A percentile compares a stretch with the other conserved stretches of the same genome.
Evolutionary conservation across 2,113 vertebrate species (phyloP).

Genomic region (Genyomyrus donnyi): DNA sequence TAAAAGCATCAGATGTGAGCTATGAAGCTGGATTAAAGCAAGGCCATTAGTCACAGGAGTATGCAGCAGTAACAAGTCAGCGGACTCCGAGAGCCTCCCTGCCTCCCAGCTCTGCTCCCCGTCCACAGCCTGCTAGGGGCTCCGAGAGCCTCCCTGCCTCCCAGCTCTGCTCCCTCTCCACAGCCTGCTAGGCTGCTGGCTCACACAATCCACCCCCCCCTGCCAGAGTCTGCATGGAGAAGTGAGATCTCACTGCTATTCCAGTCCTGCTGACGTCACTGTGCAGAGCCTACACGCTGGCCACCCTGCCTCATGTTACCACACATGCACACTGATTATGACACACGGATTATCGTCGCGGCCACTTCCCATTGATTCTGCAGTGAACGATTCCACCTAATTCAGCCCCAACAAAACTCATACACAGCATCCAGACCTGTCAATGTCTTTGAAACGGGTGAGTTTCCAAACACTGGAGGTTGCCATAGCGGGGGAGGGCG

Average conservation of each 20-base stretch:
- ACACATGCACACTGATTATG: slow-evolving; percentile 5
- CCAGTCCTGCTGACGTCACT: neutral
- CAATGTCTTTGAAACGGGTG: neutral
- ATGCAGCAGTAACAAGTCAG: neutral
- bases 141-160: neutral
- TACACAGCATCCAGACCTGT: neutral
- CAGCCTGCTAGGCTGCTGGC: neutral
- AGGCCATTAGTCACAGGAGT: neutral
- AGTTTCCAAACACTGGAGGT: neutral
- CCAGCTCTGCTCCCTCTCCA: neutral
- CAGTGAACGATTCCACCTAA: neutral
- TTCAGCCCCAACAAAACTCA: neutral
- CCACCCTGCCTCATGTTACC: neutral
- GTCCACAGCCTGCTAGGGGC: neutral
- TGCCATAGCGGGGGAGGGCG: neutral
- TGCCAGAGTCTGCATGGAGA: neutral
- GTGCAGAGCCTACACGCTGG: neutral
- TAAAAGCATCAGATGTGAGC: neutral
- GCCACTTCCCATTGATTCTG: neutral
- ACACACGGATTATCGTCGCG: slow-evolving; percentile 8
- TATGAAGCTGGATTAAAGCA: neutral
- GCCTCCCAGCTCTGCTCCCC: neutral
- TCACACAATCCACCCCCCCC: neutral
- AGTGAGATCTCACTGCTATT: slow-evolving; percentile 20
- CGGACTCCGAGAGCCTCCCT: neutral